Percentiles rank a stretch among this genome's conserved stretches.
Conservation (phyloP, 2,113 vertebrate species). For the Corydoras maculifer region DNA sequence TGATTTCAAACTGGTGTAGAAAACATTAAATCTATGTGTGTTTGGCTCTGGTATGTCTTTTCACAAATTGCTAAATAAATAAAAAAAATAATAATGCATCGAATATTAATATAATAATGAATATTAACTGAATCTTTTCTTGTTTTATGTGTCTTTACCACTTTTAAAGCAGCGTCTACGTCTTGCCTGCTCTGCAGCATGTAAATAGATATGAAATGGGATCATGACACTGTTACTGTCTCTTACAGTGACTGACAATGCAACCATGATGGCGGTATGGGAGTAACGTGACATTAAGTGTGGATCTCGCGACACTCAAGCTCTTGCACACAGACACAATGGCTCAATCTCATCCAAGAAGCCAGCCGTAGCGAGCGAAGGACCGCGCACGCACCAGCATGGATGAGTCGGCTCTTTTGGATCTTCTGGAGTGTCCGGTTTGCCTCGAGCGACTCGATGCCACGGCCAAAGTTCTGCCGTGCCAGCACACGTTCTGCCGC, state of each 20-base stretch:
- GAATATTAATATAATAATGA: too few species aligned
- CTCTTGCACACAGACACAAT: conserved; percentile 23
- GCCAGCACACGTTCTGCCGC: conserved; percentile 96
- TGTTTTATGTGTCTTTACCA: not conserved
- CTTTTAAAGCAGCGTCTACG: not conserved
- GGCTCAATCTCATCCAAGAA: conserved; percentile 22
- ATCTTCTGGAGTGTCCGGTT: conserved; percentile 95
- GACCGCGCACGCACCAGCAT: conserved; percentile 62
- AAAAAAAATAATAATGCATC: too few species aligned
- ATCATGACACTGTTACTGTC: conserved; percentile 37
- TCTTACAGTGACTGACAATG: conserved; percentile 50
- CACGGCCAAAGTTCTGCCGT: conserved; percentile 92
- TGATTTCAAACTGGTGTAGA: too few species aligned
- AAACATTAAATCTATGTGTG: too few species aligned
- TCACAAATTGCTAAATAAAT: too few species aligned
- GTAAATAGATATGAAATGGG: not conserved
- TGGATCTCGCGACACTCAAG: conserved; percentile 28
- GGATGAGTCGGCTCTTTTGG: conserved; percentile 94
- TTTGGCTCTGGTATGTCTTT: too few species aligned
- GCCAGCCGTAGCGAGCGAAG: conserved; percentile 37
- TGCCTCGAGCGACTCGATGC: conserved; percentile 94
- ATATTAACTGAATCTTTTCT: too few species aligned
- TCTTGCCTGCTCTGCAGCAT: not conserved
- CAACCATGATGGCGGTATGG: conserved; percentile 77
- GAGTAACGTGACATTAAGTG: conserved; percentile 78